These are phyloP conservation scores for Nasonia vitripennis DNA, from an alignment of 1,140 invertebrate genomes.

Conservation along the genomic window DNA sequence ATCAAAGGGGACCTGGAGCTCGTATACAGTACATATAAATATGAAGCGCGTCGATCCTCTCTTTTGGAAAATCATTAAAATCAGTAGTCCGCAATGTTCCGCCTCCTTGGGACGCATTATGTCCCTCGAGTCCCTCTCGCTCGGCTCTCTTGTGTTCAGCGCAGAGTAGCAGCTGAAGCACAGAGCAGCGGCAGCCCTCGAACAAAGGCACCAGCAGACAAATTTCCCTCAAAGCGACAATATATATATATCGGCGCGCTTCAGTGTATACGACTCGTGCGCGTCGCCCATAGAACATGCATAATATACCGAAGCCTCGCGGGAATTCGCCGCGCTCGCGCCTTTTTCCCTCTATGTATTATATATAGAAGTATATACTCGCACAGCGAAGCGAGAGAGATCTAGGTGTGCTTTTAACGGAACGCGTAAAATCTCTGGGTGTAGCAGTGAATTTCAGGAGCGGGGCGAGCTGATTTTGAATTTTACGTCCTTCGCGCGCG, in stretches of 20 bases:
- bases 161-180: no score
- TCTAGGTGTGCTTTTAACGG: no score
- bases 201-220: slow-evolving; percentile 2
- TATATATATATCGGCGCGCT: not conserved
- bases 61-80: slow-evolving; percentile 15
- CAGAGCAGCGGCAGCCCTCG: not conserved
- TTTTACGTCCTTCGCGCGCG: no score
- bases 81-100: slow-evolving; percentile 18
- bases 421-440: no score
- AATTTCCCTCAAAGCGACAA: not conserved
- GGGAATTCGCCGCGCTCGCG: not conserved
- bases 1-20: not conserved
- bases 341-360: not conserved
- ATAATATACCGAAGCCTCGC: not conserved
- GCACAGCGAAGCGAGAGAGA: not conserved
- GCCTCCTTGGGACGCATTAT: slow-evolving; percentile 3
- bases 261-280: not conserved
- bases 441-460: no score
- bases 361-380: no score
- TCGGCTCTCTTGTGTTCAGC: no score
- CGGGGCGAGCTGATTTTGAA: no score
- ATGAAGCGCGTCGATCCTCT: not conserved
- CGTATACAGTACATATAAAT: not conserved
- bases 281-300: no score
- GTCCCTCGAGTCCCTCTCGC: not conserved